Evolutionary conservation across 2,888 invertebrate genomes (phyloP).

Genomic region (Cephalotes varians): DNA sequence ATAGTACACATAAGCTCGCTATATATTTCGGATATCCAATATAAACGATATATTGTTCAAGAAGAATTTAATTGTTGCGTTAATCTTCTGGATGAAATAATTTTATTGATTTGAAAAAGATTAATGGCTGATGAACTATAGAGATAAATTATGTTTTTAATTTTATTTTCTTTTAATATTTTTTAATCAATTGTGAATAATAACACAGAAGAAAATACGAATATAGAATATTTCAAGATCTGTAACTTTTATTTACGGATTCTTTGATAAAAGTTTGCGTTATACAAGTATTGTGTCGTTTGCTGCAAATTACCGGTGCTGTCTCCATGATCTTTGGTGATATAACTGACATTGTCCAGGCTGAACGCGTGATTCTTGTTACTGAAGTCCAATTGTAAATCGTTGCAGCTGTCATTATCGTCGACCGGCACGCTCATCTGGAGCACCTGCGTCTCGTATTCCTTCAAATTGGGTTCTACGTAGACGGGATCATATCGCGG

Average conservation of each 20-base stretch:
- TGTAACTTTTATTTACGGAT: not conserved
- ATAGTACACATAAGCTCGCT: constrained; percentile 44
- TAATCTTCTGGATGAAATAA: constrained; percentile 13
- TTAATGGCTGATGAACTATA: not conserved
- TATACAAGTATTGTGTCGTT: not conserved
- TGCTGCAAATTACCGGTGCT: constrained; percentile 82
- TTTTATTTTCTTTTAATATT: not conserved
- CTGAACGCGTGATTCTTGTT: constrained; percentile 95
- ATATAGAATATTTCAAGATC: not conserved
- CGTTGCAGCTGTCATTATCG: constrained; percentile 91
- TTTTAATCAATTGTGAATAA: not conserved
- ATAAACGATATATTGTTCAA: not conserved
- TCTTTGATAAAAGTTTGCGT: not conserved
- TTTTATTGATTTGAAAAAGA: not conserved
- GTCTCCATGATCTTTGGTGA: constrained; percentile 93
- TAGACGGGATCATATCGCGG: constrained; percentile 90
- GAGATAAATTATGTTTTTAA: not conserved
- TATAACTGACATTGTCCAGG: constrained; percentile 95
- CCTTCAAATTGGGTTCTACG: constrained; percentile 93
- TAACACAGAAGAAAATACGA: not conserved
- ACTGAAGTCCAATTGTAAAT: constrained; percentile 94
- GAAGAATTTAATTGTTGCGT: not conserved
- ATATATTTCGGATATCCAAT: not conserved
- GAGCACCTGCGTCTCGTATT: constrained; percentile 97
- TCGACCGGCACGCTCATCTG: constrained; percentile 97